Percentiles rank a stretch among this genome's conserved stretches.
Conservation (phyloP, 2,113 vertebrate genomes). For the Garra rufa region DNA sequence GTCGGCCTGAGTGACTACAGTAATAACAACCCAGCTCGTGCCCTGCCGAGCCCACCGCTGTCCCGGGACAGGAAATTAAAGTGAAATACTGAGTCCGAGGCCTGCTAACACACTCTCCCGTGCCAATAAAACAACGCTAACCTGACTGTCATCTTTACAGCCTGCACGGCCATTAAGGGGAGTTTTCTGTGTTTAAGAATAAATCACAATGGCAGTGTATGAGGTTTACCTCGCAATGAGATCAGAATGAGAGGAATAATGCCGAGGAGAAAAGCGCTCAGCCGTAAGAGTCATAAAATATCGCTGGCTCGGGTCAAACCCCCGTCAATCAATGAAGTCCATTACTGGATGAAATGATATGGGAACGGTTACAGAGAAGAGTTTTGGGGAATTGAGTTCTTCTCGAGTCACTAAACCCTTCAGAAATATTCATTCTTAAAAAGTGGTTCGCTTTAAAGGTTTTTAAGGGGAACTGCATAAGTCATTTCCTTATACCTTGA, state of each 20-base stretch:
- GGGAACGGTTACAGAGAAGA: background rate
- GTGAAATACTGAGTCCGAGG: conserved; percentile 54
- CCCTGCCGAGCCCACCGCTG: conserved; percentile 39
- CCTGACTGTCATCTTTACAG: conserved; percentile 62
- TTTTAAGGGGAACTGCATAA: background rate
- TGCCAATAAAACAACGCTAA: conserved; percentile 57
- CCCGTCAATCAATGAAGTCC: conserved; percentile 13
- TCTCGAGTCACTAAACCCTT: background rate
- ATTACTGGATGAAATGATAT: background rate
- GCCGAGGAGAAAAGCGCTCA: conserved; percentile 26
- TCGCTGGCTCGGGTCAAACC: conserved; percentile 4
- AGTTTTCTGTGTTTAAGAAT: conserved; percentile 54
- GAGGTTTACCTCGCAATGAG: conserved; percentile 40
- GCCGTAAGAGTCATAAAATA: conserved; percentile 25
- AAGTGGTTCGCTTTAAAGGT: background rate
- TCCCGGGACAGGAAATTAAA: conserved; percentile 61
- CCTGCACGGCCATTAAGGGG: conserved; percentile 55
- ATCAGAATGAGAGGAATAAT: conserved; percentile 47
- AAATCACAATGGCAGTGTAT: conserved; percentile 56
- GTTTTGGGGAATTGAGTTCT: background rate
- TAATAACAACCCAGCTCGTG: conserved; percentile 50
- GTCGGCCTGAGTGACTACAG: conserved; percentile 43
- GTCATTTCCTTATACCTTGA: background rate
- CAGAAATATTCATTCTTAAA: background rate
- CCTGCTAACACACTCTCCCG: conserved; percentile 35